Evolutionary conservation across 92 coral and sea anemone genomes (phyloP).

Genomic region (Plumapathes pennacea): DNA sequence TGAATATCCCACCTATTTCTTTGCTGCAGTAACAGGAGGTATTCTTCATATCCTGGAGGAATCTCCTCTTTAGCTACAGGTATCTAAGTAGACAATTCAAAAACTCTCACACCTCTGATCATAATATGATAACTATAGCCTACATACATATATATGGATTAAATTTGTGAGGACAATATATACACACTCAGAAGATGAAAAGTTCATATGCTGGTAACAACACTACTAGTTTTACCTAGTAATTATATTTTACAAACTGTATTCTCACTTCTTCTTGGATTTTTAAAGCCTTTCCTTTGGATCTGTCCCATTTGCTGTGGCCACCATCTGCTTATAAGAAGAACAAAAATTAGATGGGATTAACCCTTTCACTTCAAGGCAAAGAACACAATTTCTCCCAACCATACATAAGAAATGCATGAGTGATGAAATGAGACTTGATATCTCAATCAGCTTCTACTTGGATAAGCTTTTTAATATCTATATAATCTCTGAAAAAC

Average conservation of each 20-base stretch:
- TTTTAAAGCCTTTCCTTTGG: slow-evolving; percentile 59
- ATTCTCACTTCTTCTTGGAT: slow-evolving; percentile 67
- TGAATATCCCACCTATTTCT: slow-evolving; percentile 73
- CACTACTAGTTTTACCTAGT: no score
- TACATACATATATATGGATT: not conserved
- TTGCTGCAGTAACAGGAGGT: slow-evolving; percentile 83
- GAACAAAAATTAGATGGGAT: not conserved
- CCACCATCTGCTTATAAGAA: not conserved
- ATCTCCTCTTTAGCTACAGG: slow-evolving; percentile 71
- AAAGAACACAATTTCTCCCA: no score
- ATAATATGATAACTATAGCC: no score
- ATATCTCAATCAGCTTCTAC: no score
- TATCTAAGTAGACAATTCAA: not conserved
- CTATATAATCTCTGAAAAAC: no score
- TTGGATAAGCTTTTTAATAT: no score
- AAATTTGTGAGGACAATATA: not conserved
- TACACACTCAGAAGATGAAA: not conserved
- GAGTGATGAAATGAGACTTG: no score
- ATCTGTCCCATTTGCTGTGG: slow-evolving; percentile 67
- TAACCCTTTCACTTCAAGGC: no score
- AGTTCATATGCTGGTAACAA: not conserved
- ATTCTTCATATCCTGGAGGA: slow-evolving; percentile 89
- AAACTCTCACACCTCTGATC: no score
- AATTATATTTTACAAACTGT: not conserved
- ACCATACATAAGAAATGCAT: no score